These are phyloP conservation scores for Stylophora pistillata DNA, from an alignment of 64 coral and sea anemone genomes.

Conservation along the genomic window DNA sequence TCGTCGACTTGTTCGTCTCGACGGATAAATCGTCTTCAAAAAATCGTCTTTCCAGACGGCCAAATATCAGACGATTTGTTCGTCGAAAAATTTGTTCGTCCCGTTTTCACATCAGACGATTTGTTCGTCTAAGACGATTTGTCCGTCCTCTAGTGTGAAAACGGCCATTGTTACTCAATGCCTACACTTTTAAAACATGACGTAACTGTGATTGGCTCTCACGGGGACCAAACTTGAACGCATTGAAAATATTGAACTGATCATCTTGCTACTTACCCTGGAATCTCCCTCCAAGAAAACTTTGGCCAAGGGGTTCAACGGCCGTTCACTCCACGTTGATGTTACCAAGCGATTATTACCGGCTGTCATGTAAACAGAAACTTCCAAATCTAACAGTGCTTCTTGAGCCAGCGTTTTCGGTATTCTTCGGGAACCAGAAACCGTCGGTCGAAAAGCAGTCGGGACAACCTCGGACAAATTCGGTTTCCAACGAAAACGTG, in stretches of 20 bases:
- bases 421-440: background rate
- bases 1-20: too few species aligned
- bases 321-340: background rate
- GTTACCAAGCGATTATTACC: background rate
- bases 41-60: too few species aligned
- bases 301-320: constrained; percentile 8
- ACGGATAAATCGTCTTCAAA: too few species aligned
- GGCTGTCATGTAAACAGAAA: constrained; percentile 2
- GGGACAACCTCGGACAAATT: background rate
- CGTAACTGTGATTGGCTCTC: background rate
- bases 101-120: too few species aligned
- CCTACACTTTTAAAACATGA: background rate
- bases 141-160: too few species aligned
- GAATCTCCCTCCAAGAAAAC: constrained; percentile 30
- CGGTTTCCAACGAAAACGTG: constrained; percentile 8
- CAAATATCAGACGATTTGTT: too few species aligned
- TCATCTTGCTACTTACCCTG: background rate
- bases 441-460: background rate
- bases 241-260: background rate
- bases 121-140: too few species aligned
- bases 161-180: too few species aligned
- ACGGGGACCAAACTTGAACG: background rate
- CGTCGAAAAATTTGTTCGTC: too few species aligned
- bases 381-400: constrained; percentile 15
- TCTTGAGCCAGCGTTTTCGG: background rate